These are phyloP conservation scores for Antedon mediterranea DNA, from an alignment of 53 echinoderm and acorn worm species.

Conservation along the genomic window DNA sequence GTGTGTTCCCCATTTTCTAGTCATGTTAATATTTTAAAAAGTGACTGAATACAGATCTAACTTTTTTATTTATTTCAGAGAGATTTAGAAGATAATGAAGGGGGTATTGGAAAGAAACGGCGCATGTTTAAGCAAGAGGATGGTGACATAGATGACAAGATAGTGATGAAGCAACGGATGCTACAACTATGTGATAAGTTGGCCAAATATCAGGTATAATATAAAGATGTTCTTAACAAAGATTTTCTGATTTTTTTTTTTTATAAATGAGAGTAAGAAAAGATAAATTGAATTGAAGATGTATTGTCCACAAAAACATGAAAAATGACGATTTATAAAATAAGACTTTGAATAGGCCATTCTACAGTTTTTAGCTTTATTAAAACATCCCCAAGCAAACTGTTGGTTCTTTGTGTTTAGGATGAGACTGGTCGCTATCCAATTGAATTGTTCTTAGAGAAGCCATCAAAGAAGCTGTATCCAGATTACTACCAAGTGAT, in stretches of 20 bases:
- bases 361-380: no score
- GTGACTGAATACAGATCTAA: no score
- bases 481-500: conserved; percentile 98
- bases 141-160: neutral
- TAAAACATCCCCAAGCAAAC: no score
- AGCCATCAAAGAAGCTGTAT: conserved; percentile 96
- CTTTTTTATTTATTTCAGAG: neutral
- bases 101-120: neutral
- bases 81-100: neutral
- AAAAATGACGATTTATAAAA: no score
- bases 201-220: neutral
- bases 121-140: neutral
- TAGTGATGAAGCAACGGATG: neutral
- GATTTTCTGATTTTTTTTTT: no score
- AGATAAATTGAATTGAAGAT: no score
- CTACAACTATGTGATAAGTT: neutral
- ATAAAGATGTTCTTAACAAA: neutral
- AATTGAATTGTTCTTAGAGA: conserved; percentile 82
- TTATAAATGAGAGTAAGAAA: no score
- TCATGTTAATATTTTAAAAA: no score
- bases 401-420: conserved; percentile 27
- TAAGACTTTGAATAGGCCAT: no score
- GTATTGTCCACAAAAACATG: no score
- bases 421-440: conserved; percentile 55
- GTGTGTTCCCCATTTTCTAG: no score